Conservation (phyloP, 2,888 invertebrate genomes). For the Ganaspis brasiliensis region DNA sequence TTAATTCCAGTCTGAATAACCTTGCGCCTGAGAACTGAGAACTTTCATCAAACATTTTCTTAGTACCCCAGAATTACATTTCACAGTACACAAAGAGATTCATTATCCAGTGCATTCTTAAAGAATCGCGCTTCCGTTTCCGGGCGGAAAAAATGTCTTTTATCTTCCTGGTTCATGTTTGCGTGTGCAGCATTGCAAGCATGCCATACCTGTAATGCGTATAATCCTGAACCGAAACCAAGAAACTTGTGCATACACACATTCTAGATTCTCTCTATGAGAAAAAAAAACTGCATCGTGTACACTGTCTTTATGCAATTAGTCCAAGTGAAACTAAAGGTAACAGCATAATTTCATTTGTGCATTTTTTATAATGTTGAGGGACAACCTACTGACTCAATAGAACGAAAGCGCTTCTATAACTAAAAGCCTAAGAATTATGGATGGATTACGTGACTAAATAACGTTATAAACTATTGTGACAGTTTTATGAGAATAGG, state of each 20-base stretch:
- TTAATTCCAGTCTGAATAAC: conserved; percentile 12
- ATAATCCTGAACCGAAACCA: conserved; percentile 24
- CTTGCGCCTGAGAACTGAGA: not conserved
- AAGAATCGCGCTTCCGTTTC: conserved; percentile 7
- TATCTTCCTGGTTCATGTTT: conserved; percentile 31
- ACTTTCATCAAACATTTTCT: conserved; percentile 16
- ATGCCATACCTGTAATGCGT: conserved; percentile 11
- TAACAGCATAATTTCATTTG: conserved; percentile 15
- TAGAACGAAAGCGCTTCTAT: conserved; percentile 3
- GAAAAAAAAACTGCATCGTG: not conserved
- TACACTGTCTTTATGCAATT: conserved; percentile 6
- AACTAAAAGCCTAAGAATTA: conserved; percentile 18
- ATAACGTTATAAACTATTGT: conserved; percentile 39
- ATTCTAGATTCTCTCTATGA: too few relatives aligned
- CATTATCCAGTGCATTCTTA: not conserved
- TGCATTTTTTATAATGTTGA: not conserved
- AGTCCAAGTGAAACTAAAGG: not conserved
- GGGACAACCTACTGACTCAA: not conserved
- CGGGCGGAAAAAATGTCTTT: conserved; percentile 24
- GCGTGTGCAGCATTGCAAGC: conserved; percentile 1
- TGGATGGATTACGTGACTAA: conserved; percentile 16
- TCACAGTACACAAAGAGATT: conserved; percentile 18
- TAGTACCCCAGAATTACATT: conserved; percentile 10
- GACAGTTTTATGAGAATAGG: conserved; percentile 43
- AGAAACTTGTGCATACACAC: not conserved